Percentiles rank a stretch among this genome's conserved stretches.
These are phyloP conservation scores for Oreochromis niloticus DNA, from an alignment of 2,113 vertebrate genomes.

Conservation along the genomic window DNA sequence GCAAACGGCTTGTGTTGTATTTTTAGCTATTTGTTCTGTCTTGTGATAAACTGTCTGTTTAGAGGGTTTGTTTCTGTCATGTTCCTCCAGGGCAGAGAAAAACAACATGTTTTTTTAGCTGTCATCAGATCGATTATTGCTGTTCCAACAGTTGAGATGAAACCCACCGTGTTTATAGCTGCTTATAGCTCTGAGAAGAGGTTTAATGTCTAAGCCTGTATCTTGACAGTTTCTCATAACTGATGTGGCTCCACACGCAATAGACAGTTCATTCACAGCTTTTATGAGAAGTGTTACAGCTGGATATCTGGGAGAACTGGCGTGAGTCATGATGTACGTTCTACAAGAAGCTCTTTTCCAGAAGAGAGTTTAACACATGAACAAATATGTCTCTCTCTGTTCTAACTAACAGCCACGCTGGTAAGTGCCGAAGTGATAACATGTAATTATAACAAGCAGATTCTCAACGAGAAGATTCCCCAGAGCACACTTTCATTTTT, in stretches of 20 bases:
- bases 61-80: slow-evolving; percentile 8
- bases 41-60: slow-evolving; percentile 31
- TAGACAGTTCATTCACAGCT: neutral
- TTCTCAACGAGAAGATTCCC: neutral
- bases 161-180: slow-evolving; percentile 21
- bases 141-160: slow-evolving; percentile 37
- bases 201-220: slow-evolving; percentile 8
- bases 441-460: neutral
- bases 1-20: neutral
- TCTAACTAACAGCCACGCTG: slow-evolving; percentile 1
- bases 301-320: neutral
- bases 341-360: neutral
- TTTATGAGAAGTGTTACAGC: neutral
- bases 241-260: neutral
- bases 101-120: slow-evolving; percentile 46
- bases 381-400: neutral
- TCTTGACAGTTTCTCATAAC: neutral
- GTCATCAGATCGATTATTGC: slow-evolving; percentile 51
- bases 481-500: neutral
- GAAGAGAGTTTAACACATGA: neutral
- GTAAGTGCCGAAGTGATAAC: neutral
- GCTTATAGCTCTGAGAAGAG: slow-evolving; percentile 20
- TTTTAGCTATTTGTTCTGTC: neutral
- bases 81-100: slow-evolving; percentile 30
- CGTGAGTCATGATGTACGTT: neutral